A percentile compares a stretch with the other conserved stretches of the same genome.
These are phyloP conservation scores for Aythya baeri DNA, from an alignment of 2,113 vertebrate genomes.

Conservation along the genomic window DNA sequence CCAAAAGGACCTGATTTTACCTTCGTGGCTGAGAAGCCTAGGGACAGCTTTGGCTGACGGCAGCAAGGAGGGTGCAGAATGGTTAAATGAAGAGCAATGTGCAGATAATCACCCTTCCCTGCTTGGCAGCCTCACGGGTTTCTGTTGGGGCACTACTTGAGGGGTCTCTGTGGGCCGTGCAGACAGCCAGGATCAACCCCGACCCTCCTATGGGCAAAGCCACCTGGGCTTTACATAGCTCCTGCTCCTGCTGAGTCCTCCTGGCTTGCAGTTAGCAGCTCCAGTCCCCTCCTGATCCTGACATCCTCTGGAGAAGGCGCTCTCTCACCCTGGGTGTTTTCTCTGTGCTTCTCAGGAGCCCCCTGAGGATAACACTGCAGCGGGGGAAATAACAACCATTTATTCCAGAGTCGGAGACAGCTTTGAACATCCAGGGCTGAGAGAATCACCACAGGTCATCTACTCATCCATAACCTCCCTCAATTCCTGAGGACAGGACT, in stretches of 20 bases:
- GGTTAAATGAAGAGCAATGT: background rate
- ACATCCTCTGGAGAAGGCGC: no score
- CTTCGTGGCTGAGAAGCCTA: fast-evolving
- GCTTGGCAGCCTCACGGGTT: no score
- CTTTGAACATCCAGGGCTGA: fast-evolving
- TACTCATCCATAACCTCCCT: fast-evolving
- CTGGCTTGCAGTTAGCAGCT: no score
- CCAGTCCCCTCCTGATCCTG: no score
- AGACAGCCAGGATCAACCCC: no score
- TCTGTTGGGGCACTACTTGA: background rate
- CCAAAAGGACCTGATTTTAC: background rate
- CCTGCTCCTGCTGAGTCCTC: no score
- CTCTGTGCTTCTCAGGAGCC: background rate
- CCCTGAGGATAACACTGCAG: fast-evolving
- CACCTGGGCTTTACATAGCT: no score
- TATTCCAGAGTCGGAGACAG: background rate
- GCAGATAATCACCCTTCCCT: background rate
- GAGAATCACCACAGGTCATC: fast-evolving
- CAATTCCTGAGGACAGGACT: fast-evolving
- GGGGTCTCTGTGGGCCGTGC: background rate
- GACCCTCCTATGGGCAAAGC: no score
- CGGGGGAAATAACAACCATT: fast-evolving
- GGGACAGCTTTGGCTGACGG: background rate
- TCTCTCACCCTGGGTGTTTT: background rate
- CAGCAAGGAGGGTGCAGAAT: background rate